Evolutionary conservation across 2,888 invertebrate species (phyloP), one percentile per base, ranked within the genome.

Genomic region (Epirrhoe tristata): DNA sequence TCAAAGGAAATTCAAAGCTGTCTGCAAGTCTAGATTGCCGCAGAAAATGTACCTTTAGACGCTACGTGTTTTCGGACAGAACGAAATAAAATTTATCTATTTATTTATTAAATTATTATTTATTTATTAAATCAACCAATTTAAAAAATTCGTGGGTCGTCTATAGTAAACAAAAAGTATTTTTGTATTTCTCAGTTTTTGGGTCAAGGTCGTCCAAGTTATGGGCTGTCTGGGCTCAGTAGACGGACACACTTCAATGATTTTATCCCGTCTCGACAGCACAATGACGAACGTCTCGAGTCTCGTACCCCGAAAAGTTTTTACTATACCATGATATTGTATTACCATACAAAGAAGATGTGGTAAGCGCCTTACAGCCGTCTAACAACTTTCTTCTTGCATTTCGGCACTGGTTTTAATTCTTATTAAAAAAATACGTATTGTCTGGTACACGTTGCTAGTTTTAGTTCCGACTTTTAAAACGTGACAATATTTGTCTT

Each of bases 1-100:
- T 70, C 60, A 58, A 68, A 52, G 70, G 67, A 58, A 63, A 62
- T 51, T 66, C 64, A 52, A 59, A 68, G 62, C 32, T 48, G 63
- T 53, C 57, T 58, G n/a, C n/a, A n/a, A 58, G 67, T 62, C 56
- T 43, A 14, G 81, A 80, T 24, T 43, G 39, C 12, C 3, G 32
- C 6, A 39, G 39, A 12, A 43, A 43, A 43, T 10, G 1, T 8
- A 10, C 8, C 39, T 12, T 43, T 43, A 43, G 6, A 43, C 12
- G 12, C 39, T 43, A 43, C 39, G 39, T 43, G 39, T 12, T 43
- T n/a, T 12, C 39, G 39, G 24, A 39, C 12, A 5, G 12, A 4
- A 12, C 39, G 39, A 4, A 43, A n/a, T n/a, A n/a, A n/a, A n/a
- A n/a, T n/a, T n/a, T n/a, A n/a, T n/a, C n/a, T n/a, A n/a, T n/a